Percentiles rank a stretch among this genome's conserved stretches.
Evolutionary conservation across 2,113 vertebrate species (phyloP).

Genomic region (Gymnocephalus cernua): DNA sequence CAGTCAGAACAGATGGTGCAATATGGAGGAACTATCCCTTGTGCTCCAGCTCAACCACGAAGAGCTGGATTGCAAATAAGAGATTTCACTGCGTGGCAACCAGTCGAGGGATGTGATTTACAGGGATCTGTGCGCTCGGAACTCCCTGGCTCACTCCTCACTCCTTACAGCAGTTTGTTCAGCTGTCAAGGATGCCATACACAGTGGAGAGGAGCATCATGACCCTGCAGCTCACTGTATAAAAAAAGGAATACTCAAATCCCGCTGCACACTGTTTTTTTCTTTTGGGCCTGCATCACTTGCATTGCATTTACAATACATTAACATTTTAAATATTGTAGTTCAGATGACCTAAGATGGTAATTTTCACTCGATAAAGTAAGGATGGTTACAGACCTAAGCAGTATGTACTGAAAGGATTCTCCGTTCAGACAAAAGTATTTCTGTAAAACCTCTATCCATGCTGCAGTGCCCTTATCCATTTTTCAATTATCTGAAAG

Average conservation of each 20-base stretch:
- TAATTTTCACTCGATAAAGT: not conserved
- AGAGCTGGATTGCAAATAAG: conserved; percentile 48
- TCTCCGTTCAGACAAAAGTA: not conserved
- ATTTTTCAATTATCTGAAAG: conserved; percentile 24
- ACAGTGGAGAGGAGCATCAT: conserved; percentile 29
- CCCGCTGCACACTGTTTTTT: conserved; percentile 5
- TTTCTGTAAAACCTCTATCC: not conserved
- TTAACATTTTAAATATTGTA: conserved; percentile 1
- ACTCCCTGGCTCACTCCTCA: conserved; percentile 44
- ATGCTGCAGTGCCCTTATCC: not conserved
- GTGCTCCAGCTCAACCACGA: conserved; percentile 46
- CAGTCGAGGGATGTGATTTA: conserved; percentile 64
- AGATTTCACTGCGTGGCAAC: conserved; percentile 68
- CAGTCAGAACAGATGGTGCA: conserved; percentile 63
- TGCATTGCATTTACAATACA: not conserved
- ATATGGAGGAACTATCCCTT: conserved; percentile 44
- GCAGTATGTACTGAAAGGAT: not conserved
- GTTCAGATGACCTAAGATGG: not conserved
- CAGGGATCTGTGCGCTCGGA: conserved; percentile 51
- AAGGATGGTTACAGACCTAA: not conserved
- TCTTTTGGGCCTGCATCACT: not conserved
- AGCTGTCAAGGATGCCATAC: conserved; percentile 67
- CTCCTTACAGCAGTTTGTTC: conserved; percentile 66
- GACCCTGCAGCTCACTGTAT: conserved; percentile 38
- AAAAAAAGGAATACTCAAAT: conserved; percentile 21